Evolutionary conservation across 2,888 invertebrate genomes (phyloP).

Genomic region (Spodoptera littoralis): DNA sequence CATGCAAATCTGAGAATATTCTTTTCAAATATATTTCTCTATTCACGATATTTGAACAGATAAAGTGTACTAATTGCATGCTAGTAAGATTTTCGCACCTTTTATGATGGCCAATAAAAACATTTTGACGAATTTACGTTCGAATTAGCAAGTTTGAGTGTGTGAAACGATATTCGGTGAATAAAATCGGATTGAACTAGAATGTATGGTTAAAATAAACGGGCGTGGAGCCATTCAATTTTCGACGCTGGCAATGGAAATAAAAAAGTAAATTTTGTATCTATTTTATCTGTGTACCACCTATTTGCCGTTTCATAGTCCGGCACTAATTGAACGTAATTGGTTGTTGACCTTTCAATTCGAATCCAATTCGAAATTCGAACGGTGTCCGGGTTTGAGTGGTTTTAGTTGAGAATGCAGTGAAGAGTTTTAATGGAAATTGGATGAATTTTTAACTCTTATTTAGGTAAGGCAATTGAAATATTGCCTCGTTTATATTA

Average conservation of each 20-base stretch:
- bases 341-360: slow-evolving; percentile 54
- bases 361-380: slow-evolving; percentile 44
- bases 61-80: slow-evolving; percentile 58
- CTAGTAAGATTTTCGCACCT: slow-evolving; percentile 60
- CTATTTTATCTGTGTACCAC: slow-evolving; percentile 38
- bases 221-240: slow-evolving; percentile 46
- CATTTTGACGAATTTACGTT: slow-evolving; percentile 56
- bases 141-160: slow-evolving; percentile 58
- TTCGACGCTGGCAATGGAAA: slow-evolving; percentile 48
- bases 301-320: slow-evolving; percentile 49
- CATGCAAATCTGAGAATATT: slow-evolving; percentile 31
- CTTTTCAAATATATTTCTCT: slow-evolving; percentile 44
- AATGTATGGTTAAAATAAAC: slow-evolving; percentile 44
- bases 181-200: slow-evolving; percentile 49
- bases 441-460: slow-evolving; percentile 6
- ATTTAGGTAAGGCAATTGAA: not conserved
- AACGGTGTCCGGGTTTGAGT: slow-evolving; percentile 37
- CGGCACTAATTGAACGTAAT: slow-evolving; percentile 47
- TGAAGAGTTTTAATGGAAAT: slow-evolving; percentile 8
- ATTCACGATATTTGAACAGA: slow-evolving; percentile 58
- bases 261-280: slow-evolving; percentile 38
- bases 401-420: slow-evolving; percentile 14
- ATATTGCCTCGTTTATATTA: too few species aligned
- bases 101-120: slow-evolving; percentile 54
- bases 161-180: slow-evolving; percentile 56